Evolutionary conservation across 2,797 vertebrate genomes (phyloP).

Genomic region (Schizopygopsis pylzovi): DNA sequence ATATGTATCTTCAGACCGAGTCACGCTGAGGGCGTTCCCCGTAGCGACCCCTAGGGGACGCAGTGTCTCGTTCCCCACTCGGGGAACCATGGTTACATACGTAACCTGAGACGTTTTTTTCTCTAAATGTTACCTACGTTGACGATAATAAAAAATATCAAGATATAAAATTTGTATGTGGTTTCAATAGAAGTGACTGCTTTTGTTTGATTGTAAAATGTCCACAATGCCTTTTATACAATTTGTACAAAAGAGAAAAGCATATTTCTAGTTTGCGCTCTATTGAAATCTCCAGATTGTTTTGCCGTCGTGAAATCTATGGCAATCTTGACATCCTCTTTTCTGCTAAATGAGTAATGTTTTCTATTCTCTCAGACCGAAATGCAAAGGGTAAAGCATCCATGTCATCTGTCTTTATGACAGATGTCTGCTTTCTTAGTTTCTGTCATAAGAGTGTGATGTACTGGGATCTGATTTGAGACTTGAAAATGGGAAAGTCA

Average conservation of each 20-base stretch:
- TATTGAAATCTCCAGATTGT: not conserved
- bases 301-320: not conserved
- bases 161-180: slow-evolving; percentile 2
- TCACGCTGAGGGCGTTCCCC: too few species aligned
- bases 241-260: not conserved
- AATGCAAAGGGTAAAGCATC: slow-evolving; percentile 28
- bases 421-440: slow-evolving; percentile 21
- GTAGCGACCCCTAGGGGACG: too few species aligned
- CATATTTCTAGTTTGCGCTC: not conserved
- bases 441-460: slow-evolving; percentile 40
- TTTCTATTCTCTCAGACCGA: slow-evolving; percentile 14
- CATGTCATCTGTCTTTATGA: slow-evolving; percentile 37
- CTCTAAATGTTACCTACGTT: not conserved
- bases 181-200: not conserved
- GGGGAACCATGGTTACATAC: too few species aligned
- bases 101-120: too few species aligned
- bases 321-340: not conserved
- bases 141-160: slow-evolving; percentile 19
- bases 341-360: slow-evolving; percentile 23
- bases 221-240: not conserved
- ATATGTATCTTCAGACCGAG: too few species aligned
- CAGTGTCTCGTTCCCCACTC: too few species aligned
- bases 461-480: slow-evolving; percentile 36
- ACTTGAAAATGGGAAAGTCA: slow-evolving; percentile 46
- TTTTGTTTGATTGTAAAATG: not conserved